Percentiles rank a stretch among this genome's conserved stretches.
Conservation (phyloP, 2,888 invertebrate genomes). For the Temnothorax rugatulus region DNA sequence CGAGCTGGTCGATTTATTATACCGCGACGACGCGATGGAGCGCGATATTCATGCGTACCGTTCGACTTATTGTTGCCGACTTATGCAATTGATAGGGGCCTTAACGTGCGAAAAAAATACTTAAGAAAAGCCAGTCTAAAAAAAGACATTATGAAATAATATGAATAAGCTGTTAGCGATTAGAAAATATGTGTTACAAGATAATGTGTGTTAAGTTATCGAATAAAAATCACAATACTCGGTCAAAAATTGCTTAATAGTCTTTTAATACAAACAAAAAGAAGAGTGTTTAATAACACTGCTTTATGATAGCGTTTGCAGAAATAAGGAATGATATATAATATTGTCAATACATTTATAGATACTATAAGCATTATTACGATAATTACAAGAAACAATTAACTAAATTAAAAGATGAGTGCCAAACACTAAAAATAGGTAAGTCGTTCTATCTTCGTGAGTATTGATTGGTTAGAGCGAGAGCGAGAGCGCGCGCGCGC, state of each 20-base stretch:
- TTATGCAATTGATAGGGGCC: conserved; percentile 13
- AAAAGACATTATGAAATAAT: not conserved
- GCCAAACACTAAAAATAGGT: not conserved
- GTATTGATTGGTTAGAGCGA: not conserved
- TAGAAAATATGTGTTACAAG: not conserved
- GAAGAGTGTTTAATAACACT: not conserved
- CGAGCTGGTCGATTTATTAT: conserved; percentile 29
- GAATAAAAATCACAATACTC: not conserved
- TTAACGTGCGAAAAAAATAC: conserved; percentile 9
- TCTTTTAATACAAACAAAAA: not conserved
- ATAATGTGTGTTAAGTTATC: not conserved
- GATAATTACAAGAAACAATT: conserved; percentile 3
- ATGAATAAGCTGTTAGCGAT: not conserved
- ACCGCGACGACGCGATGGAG: not conserved
- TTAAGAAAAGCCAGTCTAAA: not conserved
- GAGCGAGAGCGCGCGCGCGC: too few species aligned
- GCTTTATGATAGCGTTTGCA: not conserved
- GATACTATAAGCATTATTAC: not conserved
- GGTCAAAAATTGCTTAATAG: not conserved
- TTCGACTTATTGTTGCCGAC: conserved; percentile 21
- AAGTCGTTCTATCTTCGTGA: not conserved
- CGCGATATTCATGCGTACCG: not conserved
- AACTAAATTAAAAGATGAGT: not conserved
- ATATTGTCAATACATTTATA: not conserved
- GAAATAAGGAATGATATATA: not conserved